These are phyloP conservation scores for Mormyrus hasselquistii DNA, from an alignment of 2,797 vertebrate genomes.

Conservation along the genomic window DNA sequence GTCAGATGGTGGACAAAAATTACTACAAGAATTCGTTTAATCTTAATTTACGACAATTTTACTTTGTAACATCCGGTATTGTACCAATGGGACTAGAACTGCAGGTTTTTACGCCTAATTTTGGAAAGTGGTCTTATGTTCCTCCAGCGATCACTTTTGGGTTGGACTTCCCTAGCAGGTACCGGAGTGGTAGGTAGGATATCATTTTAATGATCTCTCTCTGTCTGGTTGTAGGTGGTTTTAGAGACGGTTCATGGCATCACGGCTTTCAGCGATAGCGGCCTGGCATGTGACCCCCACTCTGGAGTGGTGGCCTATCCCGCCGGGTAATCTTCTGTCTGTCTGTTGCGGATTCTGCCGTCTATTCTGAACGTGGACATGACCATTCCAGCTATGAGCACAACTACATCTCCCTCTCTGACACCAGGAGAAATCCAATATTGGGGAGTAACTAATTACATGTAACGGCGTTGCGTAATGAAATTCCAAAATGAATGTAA, in stretches of 20 bases:
- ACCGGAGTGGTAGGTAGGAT: not conserved
- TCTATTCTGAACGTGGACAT: not conserved
- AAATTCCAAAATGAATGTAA: not conserved
- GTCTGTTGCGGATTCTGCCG: conserved; percentile 24
- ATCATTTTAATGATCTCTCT: not conserved
- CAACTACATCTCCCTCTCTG: not conserved
- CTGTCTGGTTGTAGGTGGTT: conserved; percentile 55
- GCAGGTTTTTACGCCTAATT: not conserved
- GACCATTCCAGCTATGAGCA: not conserved
- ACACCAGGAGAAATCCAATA: not conserved
- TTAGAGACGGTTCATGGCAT: conserved; percentile 78
- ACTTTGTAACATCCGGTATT: not conserved
- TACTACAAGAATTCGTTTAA: not conserved
- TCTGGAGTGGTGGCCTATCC: conserved; percentile 73
- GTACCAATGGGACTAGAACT: not conserved
- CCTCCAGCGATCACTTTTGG: not conserved
- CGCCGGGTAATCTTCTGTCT: conserved; percentile 61
- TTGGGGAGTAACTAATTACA: not conserved
- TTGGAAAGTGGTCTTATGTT: not conserved
- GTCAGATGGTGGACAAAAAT: not conserved
- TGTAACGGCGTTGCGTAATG: not conserved
- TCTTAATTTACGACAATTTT: not conserved
- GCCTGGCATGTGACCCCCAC: conserved; percentile 69
- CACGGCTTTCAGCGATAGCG: conserved; percentile 63
- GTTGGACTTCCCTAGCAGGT: not conserved